Base-by-base conservation (phyloP, 2,113 vertebrate species). In the Phaethon lepturus region DNA sequence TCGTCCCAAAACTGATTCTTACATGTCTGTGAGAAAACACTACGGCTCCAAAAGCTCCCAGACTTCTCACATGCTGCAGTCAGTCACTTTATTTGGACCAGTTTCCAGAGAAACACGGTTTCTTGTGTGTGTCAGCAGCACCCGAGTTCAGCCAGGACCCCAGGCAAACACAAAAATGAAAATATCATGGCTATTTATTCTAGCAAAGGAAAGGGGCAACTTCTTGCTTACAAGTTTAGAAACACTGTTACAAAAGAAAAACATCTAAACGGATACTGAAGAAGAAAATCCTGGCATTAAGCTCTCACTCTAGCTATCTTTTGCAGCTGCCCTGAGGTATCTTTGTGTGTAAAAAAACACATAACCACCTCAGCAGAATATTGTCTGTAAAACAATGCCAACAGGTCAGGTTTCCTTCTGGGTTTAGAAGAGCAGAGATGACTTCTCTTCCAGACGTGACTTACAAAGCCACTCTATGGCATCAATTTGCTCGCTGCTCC, bases 351-450 rank as follows among this genome's bases (percentile, higher is more conserved):
- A 71, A 45, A 16, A 16, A 49, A 44, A 0, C 50, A 47, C 29
- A 13, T 3, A 35, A 58, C 3, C 5, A 31, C 23, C 38, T 2
- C 80, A 9, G 68, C 38, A 83, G 42, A 25, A 6, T 7, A 45
- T 0, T 35, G 40, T 50, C 44, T 62, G 72, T 23, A 9, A 58
- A 74, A 58, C 1, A 0, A 1, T 35, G 33, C 74, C 63, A 79
- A 44, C 76, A 53, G 40, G 12, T 15, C 1, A 1, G 33, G 31
- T n/a, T 53, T 42, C n/a, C 23, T 35, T 47, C 42, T 11, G 76
- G 20, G 6, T 63, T 38, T 18, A 16, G 76, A 38, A 71, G 29
- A 88, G 67, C 90, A 58, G 50, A 81, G 62, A 26, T n/a, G 42
- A 49, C 56, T 71, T 20, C 64, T 88, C 62, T 64, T 38, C 9